Percentiles rank a stretch among this genome's conserved stretches.
Evolutionary conservation across 2,113 vertebrate species (phyloP).

Genomic region (Periophthalmodon schlosseri): DNA sequence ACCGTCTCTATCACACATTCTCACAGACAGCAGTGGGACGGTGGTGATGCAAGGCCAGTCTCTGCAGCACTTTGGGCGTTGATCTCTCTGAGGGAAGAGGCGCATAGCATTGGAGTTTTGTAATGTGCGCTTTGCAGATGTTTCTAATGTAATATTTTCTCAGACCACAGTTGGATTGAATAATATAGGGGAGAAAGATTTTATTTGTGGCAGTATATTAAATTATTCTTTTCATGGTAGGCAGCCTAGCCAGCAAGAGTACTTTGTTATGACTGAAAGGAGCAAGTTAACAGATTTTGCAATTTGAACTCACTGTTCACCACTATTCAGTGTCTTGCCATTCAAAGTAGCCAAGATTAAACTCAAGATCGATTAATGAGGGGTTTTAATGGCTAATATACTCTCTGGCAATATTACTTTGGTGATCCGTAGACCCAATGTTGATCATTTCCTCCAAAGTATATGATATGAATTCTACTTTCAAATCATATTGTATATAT

Average conservation of each 20-base stretch:
- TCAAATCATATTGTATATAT: too few relatives aligned
- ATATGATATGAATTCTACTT: too few relatives aligned
- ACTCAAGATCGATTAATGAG: too few relatives aligned
- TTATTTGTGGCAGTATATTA: not conserved
- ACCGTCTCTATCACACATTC: conserved; percentile 17
- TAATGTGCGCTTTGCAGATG: not conserved
- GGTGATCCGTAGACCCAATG: too few relatives aligned
- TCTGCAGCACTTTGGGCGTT: conserved; percentile 23
- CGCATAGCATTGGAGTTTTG: conserved; percentile 8
- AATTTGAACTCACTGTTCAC: too few relatives aligned
- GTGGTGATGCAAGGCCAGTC: conserved; percentile 22
- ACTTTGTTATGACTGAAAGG: not conserved
- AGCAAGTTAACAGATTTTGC: not conserved
- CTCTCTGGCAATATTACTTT: too few relatives aligned
- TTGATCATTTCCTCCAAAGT: too few relatives aligned
- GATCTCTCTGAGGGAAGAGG: conserved; percentile 17
- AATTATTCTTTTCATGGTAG: not conserved
- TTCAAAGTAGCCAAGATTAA: too few relatives aligned
- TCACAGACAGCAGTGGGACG: conserved; percentile 13
- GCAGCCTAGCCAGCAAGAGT: not conserved
- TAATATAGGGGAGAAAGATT: not conserved
- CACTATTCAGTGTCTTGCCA: too few relatives aligned
- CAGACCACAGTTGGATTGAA: not conserved
- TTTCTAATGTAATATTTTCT: not conserved
- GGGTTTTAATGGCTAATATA: too few relatives aligned